Base-by-base conservation (phyloP, 2,888 invertebrate species). In the Mechanitis messenoides region DNA sequence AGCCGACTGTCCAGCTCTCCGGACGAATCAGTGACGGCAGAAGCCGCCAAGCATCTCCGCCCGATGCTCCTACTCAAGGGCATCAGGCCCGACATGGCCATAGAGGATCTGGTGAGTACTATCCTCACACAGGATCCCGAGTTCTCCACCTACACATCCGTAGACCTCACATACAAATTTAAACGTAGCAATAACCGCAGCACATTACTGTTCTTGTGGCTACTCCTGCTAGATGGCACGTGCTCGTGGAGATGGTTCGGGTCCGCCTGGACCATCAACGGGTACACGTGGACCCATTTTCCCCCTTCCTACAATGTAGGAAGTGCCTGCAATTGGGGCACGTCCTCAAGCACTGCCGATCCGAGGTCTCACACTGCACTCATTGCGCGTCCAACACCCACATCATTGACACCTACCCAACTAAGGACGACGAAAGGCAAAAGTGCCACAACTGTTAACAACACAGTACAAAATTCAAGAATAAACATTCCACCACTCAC, bases 251-350 rank as follows among this genome's bases (percentile, higher is more conserved):
- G 6, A 47, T 50, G 35, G 58, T 33, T 3, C 12, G 58, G 28
- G 53, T 58, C 1, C 9, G 45, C 45, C 5, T 60, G 1, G 63
- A 58, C 33, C 58, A 63, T n/a, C 60, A 63, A 11, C 45, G 53
- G 11, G 53, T 63, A 3, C 63, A 60, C 38, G 55, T 42, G n/a
- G 45, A 53, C 9, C n/a, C 55, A 2, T 60, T 53, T 50, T 53
- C 55, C 3, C 60, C 63, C 2, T 58, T 63, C 31, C 11, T 63
- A 6, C 60, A 63, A 9, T 63, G 63, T 53, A n/a, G 38, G 28
- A 12, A 45, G 3, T 63, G 60, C 35, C 58, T 63, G 6, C 57
- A 60, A 9, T 63, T 63, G 33, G 63, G 63, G 1, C 60, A 60
- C 53, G 46, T 31, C 6, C 2, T 45, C n/a, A 54, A 55, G 35